Conservation (phyloP, 1,140 invertebrate genomes). For the Eulimnadia texana region DNA sequence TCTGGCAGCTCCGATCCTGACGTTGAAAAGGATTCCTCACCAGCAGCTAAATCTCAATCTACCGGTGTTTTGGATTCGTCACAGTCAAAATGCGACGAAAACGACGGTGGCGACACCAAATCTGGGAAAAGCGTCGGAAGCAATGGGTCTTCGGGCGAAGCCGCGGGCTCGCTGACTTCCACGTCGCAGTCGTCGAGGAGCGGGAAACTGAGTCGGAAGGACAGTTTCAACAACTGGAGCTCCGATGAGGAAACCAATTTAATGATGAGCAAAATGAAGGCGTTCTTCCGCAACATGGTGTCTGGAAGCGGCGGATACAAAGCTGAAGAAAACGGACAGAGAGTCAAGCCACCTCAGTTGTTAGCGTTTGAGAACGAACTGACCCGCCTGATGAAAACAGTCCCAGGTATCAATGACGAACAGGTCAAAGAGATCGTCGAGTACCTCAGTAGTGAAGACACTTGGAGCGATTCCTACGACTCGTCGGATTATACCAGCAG, state of each 20-base stretch:
- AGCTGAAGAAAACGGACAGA: slow-evolving; percentile 3
- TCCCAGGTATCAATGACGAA: slow-evolving; percentile 73
- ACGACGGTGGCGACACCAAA: slow-evolving; percentile 11
- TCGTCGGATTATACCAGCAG: slow-evolving; percentile 80
- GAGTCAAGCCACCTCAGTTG: slow-evolving; percentile 59
- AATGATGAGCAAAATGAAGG: slow-evolving; percentile 87
- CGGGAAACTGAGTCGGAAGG: slow-evolving; percentile 52
- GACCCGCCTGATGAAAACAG: slow-evolving; percentile 78
- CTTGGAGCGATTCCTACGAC: slow-evolving; percentile 82
- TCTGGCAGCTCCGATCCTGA: slow-evolving; percentile 7
- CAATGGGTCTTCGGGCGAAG: slow-evolving; percentile 10
- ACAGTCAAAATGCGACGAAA: neutral
- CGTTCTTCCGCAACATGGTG: slow-evolving; percentile 70
- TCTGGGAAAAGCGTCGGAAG: slow-evolving; percentile 12
- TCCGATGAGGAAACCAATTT: slow-evolving; percentile 84
- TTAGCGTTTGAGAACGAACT: slow-evolving; percentile 77
- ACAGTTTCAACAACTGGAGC: slow-evolving; percentile 85
- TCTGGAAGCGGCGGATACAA: slow-evolving; percentile 7
- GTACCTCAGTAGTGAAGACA: slow-evolving; percentile 64
- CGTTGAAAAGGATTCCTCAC: neutral
- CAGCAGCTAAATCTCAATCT: neutral
- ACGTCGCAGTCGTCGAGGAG: slow-evolving; percentile 18
- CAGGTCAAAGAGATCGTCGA: slow-evolving; percentile 82
- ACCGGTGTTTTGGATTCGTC: neutral
- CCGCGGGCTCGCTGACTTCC: slow-evolving; percentile 1